Conservation (phyloP, 2,888 invertebrate species). For the Lutraria lutraria region DNA sequence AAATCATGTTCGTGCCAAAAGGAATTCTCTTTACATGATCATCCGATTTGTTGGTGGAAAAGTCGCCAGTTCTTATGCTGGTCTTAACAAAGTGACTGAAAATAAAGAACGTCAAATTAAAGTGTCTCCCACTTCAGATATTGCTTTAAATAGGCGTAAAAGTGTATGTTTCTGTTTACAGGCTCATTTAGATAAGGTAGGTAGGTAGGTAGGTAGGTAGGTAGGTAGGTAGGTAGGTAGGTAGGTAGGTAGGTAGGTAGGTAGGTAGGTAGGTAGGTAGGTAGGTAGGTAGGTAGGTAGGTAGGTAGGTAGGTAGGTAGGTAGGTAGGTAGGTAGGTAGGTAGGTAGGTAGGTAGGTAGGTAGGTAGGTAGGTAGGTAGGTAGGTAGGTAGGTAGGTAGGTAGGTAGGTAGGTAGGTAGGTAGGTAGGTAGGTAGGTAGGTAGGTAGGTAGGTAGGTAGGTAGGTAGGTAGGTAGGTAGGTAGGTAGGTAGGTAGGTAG, state of each 20-base stretch:
- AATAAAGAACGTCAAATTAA: too few species aligned
- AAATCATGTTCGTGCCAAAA: too few species aligned
- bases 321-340: conserved; percentile 1
- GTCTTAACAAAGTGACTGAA: too few species aligned
- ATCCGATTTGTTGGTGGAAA: too few species aligned
- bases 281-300: conserved; percentile 1
- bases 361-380: conserved; percentile 1
- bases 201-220: conserved; percentile 1
- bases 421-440: conserved; percentile 1
- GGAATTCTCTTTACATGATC: too few species aligned
- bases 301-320: conserved; percentile 1
- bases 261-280: conserved; percentile 1
- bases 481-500: conserved; percentile 1
- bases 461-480: conserved; percentile 1
- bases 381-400: conserved; percentile 1
- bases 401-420: conserved; percentile 1
- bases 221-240: conserved; percentile 1
- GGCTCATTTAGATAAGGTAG: too few species aligned
- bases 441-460: conserved; percentile 1
- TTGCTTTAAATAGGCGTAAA: too few species aligned
- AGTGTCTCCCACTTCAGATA: too few species aligned
- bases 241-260: conserved; percentile 1
- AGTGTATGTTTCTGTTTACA: too few species aligned
- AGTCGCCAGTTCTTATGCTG: too few species aligned
- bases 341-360: conserved; percentile 1